Evolutionary conservation across 35 echinoderm and acorn worm species (phyloP), one percentile per base, ranked within the genome.

Genomic region (Strongylocentrotus purpuratus): DNA sequence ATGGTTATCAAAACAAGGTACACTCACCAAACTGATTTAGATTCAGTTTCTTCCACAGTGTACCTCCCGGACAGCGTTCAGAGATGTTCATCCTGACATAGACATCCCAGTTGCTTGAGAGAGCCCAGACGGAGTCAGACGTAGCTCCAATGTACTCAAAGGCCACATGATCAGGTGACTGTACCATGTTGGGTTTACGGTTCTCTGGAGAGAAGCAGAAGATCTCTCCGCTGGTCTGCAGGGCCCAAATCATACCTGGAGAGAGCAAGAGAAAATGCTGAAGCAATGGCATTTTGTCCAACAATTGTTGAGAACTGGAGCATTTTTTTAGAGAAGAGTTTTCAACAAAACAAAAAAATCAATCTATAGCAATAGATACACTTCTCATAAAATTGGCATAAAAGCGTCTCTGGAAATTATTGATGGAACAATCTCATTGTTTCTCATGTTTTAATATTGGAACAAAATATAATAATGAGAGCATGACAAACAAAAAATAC

Each of bases 211-310:
- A 94, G 92, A 99, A 99, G 90, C 97, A 97, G 90, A 99, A 99
- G 60, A 97, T 91, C 60, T 99, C 97, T 14, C 97, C 98, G 88
- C 95, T 97, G 9, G 96, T 97, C 87, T 98, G 98, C n/a, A 96
- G 93, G 41, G 98, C 98, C 98, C 98, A 99, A 5, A 99, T 95
- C 96, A 98, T 97, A 45, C 98, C 98, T 99, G 35, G 20, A 92
- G 1, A 31, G 33, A 18, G 5, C 87, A 46, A 45, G 33, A 46
- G 33, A 89, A 33, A 33, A 41, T 89, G 31, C 2, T 33, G 12
- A 41, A 46, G 7, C 33, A 9, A 89, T 45, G 2, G 1, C 15
- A 31, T 86, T 31, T 33, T 86, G 33, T 18, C 33, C 7, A 11
- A 86, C 12, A 10, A 86, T 5, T 50, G 8, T 50, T 50, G 48